Percentiles rank a stretch among this genome's conserved stretches.
Conservation (phyloP, 2,797 vertebrate genomes). For the Crossoptilon crossoptilon region DNA sequence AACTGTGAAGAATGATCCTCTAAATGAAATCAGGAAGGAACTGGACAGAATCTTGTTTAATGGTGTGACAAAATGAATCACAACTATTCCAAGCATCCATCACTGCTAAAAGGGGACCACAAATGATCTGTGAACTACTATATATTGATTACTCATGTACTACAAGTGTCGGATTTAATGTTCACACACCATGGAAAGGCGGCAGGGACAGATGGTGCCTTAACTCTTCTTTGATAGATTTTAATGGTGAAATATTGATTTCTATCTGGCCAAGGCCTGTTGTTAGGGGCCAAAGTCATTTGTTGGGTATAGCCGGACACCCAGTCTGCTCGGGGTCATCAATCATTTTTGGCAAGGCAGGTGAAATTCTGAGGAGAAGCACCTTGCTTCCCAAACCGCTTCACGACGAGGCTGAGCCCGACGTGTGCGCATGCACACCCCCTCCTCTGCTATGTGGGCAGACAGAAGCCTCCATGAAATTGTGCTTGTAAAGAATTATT, state of each 20-base stretch:
- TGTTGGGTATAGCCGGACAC: constrained; percentile 95
- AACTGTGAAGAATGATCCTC: constrained; percentile 91
- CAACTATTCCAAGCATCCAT: constrained; percentile 90
- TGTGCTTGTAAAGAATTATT: constrained; percentile 87
- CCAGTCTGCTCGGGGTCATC: constrained; percentile 86
- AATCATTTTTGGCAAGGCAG: constrained; percentile 92
- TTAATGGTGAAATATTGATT: constrained; percentile 99
- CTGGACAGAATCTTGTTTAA: constrained; percentile 93
- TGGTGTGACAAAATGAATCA: constrained; percentile 96
- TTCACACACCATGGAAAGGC: constrained; percentile 90
- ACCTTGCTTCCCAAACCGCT: constrained; percentile 83
- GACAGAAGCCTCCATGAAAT: constrained; percentile 76
- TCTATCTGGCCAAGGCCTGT: constrained; percentile 96
- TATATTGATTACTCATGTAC: constrained; percentile 95
- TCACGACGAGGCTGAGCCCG: constrained; percentile 74
- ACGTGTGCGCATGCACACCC: constrained; percentile 48
- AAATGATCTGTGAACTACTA: constrained; percentile 96
- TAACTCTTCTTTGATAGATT: constrained; percentile 94
- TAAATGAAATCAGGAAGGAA: constrained; percentile 90
- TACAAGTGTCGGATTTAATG: constrained; percentile 97
- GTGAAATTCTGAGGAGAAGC: constrained; percentile 82
- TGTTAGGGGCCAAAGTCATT: constrained; percentile 94
- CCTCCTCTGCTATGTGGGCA: not conserved
- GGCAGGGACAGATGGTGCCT: constrained; percentile 89
- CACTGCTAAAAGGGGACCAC: constrained; percentile 93